Conservation (phyloP, 2,797 vertebrate species). For the Spizella passerina region DNA sequence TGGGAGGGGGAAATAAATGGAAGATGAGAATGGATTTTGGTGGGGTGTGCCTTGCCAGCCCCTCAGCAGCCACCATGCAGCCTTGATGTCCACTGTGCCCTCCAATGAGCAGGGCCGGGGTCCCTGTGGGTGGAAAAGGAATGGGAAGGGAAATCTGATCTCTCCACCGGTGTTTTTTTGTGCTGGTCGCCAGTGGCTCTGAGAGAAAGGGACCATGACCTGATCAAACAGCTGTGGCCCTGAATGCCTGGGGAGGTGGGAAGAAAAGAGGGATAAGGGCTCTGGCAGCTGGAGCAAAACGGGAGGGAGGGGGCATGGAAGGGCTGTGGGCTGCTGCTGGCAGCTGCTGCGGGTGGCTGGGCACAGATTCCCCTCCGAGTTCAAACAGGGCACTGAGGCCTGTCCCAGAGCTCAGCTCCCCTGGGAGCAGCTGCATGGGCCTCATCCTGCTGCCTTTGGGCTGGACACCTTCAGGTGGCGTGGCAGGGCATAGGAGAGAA, state of each 20-base stretch:
- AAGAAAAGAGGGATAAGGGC: slow-evolving; percentile 26
- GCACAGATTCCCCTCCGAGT: not conserved
- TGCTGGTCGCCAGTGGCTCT: not conserved
- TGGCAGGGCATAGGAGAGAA: not conserved
- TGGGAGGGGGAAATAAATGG: not conserved
- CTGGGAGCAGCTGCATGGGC: slow-evolving; percentile 53
- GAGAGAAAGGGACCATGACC: slow-evolving; percentile 15
- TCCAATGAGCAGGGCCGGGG: not conserved
- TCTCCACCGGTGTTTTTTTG: not conserved
- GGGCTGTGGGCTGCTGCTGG: slow-evolving; percentile 49
- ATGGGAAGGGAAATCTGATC: not conserved
- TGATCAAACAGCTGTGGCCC: slow-evolving; percentile 41
- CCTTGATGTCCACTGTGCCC: not conserved
- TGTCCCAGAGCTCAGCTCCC: slow-evolving; percentile 74
- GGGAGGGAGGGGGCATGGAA: slow-evolving; percentile 1
- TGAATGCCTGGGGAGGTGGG: not conserved
- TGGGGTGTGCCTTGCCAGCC: not conserved
- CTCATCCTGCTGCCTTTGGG: not conserved
- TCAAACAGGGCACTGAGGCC: slow-evolving; percentile 79
- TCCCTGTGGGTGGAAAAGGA: not conserved
- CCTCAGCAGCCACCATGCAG: not conserved
- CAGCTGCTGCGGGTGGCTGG: slow-evolving; percentile 41
- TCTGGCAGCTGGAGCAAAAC: slow-evolving; percentile 35
- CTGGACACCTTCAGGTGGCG: not conserved
- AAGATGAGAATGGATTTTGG: not conserved